A percentile compares a stretch with the other conserved stretches of the same genome.
phyloP scores from a whole-genome alignment of 2,113 vertebrate genomes.

The Diphyllodes magnificus region DNA sequence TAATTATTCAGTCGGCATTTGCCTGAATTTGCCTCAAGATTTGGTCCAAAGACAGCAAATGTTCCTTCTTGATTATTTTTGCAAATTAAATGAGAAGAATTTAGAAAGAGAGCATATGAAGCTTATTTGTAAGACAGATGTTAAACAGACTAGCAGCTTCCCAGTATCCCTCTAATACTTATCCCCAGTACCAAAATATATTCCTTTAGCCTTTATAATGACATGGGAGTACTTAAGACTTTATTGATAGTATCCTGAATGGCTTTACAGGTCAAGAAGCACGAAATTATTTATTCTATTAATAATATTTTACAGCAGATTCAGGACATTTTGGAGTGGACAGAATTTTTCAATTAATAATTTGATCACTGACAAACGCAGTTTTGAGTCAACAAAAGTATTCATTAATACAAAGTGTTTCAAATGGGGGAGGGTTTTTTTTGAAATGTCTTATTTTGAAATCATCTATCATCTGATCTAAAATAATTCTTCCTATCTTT shows the following conservation, averaged over 20 bases:
- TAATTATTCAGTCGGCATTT: constrained; percentile 16
- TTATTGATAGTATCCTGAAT: neutral
- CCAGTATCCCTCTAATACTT: constrained; percentile 60
- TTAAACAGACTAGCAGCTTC: constrained; percentile 62
- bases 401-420: neutral
- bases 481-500: neutral
- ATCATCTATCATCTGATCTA: neutral
- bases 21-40: constrained; percentile 42
- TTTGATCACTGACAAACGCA: neutral
- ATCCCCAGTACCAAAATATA: constrained; percentile 54
- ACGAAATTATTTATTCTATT: neutral
- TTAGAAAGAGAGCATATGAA: constrained; percentile 63
- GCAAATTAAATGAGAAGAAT: constrained; percentile 56
- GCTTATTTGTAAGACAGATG: constrained; percentile 69
- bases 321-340: neutral
- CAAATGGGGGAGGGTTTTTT: neutral
- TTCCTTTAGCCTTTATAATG: constrained; percentile 42
- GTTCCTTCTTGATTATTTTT: constrained; percentile 53
- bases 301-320: neutral
- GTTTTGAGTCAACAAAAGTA: neutral
- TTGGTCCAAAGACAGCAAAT: constrained; percentile 51
- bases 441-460: neutral
- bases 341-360: neutral
- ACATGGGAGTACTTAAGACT: neutral
- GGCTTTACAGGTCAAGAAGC: neutral